Percentiles rank a stretch among this genome's conserved stretches.
Evolutionary conservation across 2,888 invertebrate genomes (phyloP).

Genomic region (Stenurella melanura): DNA sequence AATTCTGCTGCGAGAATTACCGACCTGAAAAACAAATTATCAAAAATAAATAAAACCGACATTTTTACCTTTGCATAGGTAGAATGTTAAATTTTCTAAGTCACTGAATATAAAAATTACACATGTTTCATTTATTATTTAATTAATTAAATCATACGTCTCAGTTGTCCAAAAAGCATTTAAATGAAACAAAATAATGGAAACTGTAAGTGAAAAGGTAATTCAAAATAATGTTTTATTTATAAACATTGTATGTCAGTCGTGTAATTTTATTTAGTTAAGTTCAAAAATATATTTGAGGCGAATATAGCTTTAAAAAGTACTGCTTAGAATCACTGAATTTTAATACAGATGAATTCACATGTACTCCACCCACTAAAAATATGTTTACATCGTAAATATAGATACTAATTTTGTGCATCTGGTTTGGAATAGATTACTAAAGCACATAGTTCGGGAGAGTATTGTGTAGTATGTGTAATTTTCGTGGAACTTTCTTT

Average conservation of each 20-base stretch:
- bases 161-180: too few relatives aligned
- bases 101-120: neutral
- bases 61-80: neutral
- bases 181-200: too few relatives aligned
- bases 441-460: slow-evolving; percentile 18
- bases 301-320: neutral
- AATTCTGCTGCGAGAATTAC: too few relatives aligned
- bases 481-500: slow-evolving; percentile 25
- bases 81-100: neutral
- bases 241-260: too few relatives aligned
- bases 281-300: too few relatives aligned
- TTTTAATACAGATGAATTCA: slow-evolving; percentile 21
- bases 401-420: slow-evolving; percentile 29
- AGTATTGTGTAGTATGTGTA: slow-evolving; percentile 26
- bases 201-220: too few relatives aligned
- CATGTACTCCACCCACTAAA: slow-evolving; percentile 32
- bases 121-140: neutral
- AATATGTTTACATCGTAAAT: slow-evolving; percentile 36
- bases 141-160: neutral
- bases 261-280: too few relatives aligned
- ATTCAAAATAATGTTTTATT: too few relatives aligned
- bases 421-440: slow-evolving; percentile 1
- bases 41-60: too few relatives aligned
- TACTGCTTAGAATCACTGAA: neutral
- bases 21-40: too few relatives aligned